Conservation (phyloP, 2,797 vertebrate species). For the Peromyscus aztecus region DNA sequence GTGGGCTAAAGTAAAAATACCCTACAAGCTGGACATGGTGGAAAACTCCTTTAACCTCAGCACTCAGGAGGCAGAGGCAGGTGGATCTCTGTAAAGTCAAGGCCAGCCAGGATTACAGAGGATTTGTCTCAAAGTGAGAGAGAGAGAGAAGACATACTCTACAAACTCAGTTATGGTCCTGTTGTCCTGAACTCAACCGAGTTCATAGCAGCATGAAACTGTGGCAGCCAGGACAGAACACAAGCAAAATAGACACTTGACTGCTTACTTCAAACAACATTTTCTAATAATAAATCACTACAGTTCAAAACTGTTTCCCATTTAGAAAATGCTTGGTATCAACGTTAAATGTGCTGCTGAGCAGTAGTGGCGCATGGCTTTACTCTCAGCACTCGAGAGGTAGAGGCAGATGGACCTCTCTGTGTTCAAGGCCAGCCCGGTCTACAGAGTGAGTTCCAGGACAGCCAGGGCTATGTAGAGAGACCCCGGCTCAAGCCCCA, state of each 20-base stretch:
- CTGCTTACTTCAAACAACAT: neutral
- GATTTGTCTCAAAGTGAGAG: neutral
- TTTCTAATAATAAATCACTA: conserved; percentile 23
- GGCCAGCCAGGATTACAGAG: neutral
- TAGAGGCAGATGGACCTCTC: neutral
- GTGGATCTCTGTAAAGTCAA: too few relatives aligned
- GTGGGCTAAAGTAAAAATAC: neutral
- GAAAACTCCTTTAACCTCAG: neutral
- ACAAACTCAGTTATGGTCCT: neutral
- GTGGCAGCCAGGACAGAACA: neutral
- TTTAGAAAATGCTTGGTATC: conserved; percentile 35
- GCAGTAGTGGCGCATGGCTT: neutral
- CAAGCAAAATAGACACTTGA: neutral
- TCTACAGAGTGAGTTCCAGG: neutral
- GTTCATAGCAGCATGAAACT: neutral
- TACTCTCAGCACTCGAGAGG: neutral
- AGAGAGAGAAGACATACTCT: neutral
- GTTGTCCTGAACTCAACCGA: neutral
- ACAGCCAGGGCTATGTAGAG: neutral
- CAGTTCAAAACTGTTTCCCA: conserved; percentile 1
- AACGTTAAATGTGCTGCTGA: neutral
- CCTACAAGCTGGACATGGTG: neutral
- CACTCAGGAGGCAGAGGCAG: neutral
- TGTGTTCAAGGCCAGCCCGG: neutral
- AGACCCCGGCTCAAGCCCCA: neutral